phyloP scores from a whole-genome alignment of 2,797 vertebrate genomes.

The Cryptoprocta ferox region DNA sequence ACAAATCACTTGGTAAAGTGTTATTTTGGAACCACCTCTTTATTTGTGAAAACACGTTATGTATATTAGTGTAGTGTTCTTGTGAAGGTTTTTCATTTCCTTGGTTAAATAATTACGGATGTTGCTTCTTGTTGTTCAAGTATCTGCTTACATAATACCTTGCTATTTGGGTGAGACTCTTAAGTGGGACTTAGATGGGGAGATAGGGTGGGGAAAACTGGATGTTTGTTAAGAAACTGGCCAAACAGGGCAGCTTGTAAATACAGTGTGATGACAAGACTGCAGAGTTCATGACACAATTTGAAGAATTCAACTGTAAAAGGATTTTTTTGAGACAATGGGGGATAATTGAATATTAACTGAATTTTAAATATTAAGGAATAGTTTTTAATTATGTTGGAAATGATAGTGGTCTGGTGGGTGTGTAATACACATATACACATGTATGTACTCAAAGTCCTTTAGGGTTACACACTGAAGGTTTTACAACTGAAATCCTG shows the following conservation, averaged over 20 bases:
- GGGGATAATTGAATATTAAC: background rate
- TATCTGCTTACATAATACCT: background rate
- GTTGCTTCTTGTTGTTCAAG: background rate
- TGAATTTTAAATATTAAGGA: background rate
- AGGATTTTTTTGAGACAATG: background rate
- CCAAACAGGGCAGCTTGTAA: background rate
- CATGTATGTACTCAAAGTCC: background rate
- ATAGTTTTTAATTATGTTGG: background rate
- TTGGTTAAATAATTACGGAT: background rate
- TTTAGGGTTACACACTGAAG: background rate
- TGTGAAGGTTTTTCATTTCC: background rate
- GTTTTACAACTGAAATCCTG: background rate
- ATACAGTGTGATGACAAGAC: background rate
- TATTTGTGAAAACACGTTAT: background rate
- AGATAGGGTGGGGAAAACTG: background rate
- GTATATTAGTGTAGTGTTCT: background rate
- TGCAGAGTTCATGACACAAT: background rate
- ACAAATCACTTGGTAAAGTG: background rate
- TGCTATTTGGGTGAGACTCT: constrained; percentile 6
- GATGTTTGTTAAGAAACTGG: constrained; percentile 20
- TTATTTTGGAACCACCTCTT: background rate
- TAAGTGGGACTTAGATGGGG: background rate
- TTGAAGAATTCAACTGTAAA: background rate
- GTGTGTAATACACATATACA: background rate
- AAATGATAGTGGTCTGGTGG: background rate